Percentiles rank a stretch among this genome's conserved stretches.
Evolutionary conservation across 2,797 vertebrate genomes (phyloP).

Genomic region (Potorous gilbertii): DNA sequence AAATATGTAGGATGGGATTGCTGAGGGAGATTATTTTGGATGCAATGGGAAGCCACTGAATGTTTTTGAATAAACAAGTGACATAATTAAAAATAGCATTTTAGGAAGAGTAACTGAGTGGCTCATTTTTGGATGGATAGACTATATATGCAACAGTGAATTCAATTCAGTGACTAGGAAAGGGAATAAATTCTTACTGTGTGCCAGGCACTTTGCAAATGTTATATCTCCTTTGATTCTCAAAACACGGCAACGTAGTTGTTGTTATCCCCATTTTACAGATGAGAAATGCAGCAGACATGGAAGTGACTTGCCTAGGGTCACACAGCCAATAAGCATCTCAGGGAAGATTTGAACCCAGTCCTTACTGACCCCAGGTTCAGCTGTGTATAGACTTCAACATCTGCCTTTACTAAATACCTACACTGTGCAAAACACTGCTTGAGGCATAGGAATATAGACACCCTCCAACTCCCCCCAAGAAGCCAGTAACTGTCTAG

Average conservation of each 20-base stretch:
- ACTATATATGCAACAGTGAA: background rate
- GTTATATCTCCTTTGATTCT: background rate
- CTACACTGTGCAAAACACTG: background rate
- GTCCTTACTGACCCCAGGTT: background rate
- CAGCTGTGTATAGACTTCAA: background rate
- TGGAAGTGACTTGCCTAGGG: background rate
- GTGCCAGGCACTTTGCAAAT: background rate
- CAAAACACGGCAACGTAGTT: background rate
- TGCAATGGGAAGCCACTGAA: background rate
- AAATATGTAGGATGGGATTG: background rate
- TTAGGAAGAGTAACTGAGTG: background rate
- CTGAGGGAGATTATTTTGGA: background rate
- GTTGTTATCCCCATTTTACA: background rate
- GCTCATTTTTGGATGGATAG: background rate
- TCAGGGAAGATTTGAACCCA: background rate
- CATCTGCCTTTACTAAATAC: background rate
- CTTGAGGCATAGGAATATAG: background rate
- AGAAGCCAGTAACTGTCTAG: background rate
- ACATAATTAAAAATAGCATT: background rate
- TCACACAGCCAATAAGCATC: background rate
- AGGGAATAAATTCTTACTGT: background rate
- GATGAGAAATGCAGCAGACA: background rate
- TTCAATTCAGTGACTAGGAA: background rate
- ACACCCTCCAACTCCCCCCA: background rate
- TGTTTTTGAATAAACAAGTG: constrained; percentile 12